Percentiles rank a stretch among this genome's conserved stretches.
phyloP scores from a whole-genome alignment of 2,113 vertebrate genomes.

The Tamias sibiricus region DNA sequence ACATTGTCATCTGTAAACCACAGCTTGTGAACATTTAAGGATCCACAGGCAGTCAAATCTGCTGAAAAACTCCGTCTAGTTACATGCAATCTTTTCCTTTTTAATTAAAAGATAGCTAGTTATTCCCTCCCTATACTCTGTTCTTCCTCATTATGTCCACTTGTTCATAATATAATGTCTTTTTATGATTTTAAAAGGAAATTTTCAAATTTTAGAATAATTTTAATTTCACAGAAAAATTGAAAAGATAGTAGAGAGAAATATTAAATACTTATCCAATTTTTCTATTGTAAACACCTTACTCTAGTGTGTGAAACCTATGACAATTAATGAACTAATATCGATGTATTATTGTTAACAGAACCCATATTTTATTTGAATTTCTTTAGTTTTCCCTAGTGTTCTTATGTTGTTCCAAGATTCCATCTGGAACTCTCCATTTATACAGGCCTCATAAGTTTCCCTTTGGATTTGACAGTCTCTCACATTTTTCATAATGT shows the following conservation, averaged over 20 bases:
- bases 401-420: neutral
- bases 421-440: neutral
- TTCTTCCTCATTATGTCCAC: neutral
- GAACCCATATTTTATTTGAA: neutral
- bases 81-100: neutral
- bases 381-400: neutral
- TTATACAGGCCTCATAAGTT: neutral
- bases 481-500: neutral
- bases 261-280: neutral
- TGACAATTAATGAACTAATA: neutral
- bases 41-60: neutral
- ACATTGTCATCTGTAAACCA: slow-evolving; percentile 45
- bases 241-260: neutral
- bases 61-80: neutral
- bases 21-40: slow-evolving; percentile 14
- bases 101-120: neutral
- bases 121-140: neutral
- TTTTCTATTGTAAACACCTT: neutral
- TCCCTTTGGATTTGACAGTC: neutral
- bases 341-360: neutral
- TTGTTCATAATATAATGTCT: neutral
- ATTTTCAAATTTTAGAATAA: neutral
- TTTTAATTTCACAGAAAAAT: neutral
- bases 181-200: neutral
- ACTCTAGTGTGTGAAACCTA: neutral